Evolutionary conservation across 2,113 vertebrate genomes (phyloP).

Genomic region (Echinops telfairi): DNA sequence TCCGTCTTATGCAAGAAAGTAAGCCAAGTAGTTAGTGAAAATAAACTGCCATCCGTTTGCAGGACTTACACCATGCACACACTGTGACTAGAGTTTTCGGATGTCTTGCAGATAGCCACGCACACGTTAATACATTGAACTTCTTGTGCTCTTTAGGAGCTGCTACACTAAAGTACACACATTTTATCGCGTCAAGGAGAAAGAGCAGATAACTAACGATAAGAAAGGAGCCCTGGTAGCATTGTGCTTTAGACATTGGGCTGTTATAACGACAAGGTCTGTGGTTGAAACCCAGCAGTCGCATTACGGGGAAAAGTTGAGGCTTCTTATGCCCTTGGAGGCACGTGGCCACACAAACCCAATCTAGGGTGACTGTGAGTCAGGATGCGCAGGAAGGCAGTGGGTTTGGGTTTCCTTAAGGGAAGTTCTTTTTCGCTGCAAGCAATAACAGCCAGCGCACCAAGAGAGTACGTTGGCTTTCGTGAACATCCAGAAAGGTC

Average conservation of each 20-base stretch:
- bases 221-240: no score
- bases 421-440: background rate
- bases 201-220: background rate
- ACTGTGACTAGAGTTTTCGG: background rate
- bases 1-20: background rate
- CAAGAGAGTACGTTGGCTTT: background rate
- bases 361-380: no score
- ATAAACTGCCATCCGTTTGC: background rate
- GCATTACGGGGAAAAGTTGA: no score
- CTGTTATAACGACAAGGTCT: no score
- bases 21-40: background rate
- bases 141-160: background rate
- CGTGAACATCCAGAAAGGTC: background rate
- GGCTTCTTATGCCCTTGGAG: no score
- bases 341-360: no score
- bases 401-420: background rate
- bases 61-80: background rate
- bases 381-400: no score
- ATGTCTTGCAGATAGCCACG: background rate
- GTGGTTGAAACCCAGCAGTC: no score
- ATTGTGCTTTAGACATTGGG: no score
- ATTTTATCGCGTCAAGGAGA: background rate
- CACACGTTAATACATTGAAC: background rate
- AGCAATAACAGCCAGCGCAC: conserved; percentile 15
- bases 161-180: background rate